Percentiles rank a stretch among this genome's conserved stretches.
These are phyloP conservation scores for Sarcophaga peregrina DNA, from an alignment of 1,140 invertebrate genomes.

Conservation along the genomic window DNA sequence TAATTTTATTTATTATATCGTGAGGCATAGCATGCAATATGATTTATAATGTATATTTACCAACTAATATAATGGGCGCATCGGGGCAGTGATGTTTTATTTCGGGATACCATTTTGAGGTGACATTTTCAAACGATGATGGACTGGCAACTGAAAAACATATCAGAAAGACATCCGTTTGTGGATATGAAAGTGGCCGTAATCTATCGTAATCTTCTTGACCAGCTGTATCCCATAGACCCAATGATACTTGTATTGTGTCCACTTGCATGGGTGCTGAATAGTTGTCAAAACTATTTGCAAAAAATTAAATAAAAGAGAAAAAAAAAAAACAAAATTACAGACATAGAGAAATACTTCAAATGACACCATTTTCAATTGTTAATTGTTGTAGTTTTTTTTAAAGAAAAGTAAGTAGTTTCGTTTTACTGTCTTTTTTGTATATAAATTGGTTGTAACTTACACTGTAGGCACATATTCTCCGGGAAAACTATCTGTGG, in stretches of 20 bases:
- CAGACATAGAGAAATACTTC: background rate
- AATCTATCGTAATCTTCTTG: conserved; percentile 98
- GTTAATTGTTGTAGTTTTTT: background rate
- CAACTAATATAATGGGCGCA: conserved; percentile 97
- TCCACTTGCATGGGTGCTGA: conserved; percentile 98
- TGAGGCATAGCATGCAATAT: background rate
- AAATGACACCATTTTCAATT: conserved; percentile 3
- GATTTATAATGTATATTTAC: conserved; percentile 68
- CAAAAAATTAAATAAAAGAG: conserved; percentile 38
- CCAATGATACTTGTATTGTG: conserved; percentile 94
- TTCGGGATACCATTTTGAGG: conserved; percentile 99
- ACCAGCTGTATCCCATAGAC: conserved; percentile 95
- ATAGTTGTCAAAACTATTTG: conserved; percentile 93
- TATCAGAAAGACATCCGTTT: conserved; percentile 98
- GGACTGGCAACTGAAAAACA: conserved; percentile 98
- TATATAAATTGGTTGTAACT: conserved; percentile 67
- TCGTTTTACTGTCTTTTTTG: conserved; percentile 27
- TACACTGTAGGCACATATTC: conserved; percentile 97
- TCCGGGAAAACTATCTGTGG: conserved; percentile 98
- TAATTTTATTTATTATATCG: background rate
- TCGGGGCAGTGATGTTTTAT: conserved; percentile 98
- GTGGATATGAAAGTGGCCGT: conserved; percentile 91
- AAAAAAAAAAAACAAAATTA: conserved; percentile 41
- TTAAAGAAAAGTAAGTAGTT: conserved; percentile 13
- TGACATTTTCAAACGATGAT: conserved; percentile 98